phyloP scores from a whole-genome alignment of 2,888 invertebrate species.

The Volucella zonaria region DNA sequence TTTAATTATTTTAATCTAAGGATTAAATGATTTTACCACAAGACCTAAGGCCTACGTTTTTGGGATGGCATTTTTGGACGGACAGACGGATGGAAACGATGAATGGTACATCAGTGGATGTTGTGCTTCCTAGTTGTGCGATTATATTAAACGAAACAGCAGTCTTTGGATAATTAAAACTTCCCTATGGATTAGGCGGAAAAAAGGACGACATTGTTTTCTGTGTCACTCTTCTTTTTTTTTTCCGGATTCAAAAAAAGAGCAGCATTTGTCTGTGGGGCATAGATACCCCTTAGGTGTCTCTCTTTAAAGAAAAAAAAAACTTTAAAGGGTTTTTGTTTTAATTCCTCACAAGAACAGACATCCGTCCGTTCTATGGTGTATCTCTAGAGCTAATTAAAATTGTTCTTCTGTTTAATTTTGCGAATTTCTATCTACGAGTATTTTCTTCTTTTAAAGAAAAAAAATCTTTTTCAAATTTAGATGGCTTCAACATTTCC shows the following conservation, averaged over 20 bases:
- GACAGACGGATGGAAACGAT: background rate
- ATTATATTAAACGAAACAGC: constrained; percentile 47
- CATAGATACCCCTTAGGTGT: constrained; percentile 3
- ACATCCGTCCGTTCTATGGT: background rate
- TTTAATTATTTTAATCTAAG: constrained; percentile 64
- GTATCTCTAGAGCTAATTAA: constrained; percentile 42
- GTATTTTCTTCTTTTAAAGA: constrained; percentile 17
- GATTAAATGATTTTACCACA: constrained; percentile 60
- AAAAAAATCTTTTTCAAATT: constrained; percentile 27
- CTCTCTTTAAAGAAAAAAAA: constrained; percentile 14
- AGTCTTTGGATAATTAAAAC: constrained; percentile 50
- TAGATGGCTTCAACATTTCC: constrained; percentile 21
- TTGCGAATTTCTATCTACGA: constrained; percentile 42
- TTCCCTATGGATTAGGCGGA: constrained; percentile 30
- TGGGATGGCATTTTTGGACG: constrained; percentile 17
- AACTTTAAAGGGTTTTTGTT: background rate
- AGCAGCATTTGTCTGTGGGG: constrained; percentile 5
- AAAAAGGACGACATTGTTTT: constrained; percentile 27
- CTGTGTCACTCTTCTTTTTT: constrained; percentile 18
- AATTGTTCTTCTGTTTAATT: constrained; percentile 40
- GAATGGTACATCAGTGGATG: constrained; percentile 31
- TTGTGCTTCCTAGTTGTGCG: constrained; percentile 35
- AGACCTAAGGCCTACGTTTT: constrained; percentile 39
- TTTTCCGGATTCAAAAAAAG: background rate
- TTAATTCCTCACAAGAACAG: background rate